A percentile compares a stretch with the other conserved stretches of the same genome.
Evolutionary conservation across 2,797 vertebrate genomes (phyloP).

Genomic region (Leptoclinus maculatus): DNA sequence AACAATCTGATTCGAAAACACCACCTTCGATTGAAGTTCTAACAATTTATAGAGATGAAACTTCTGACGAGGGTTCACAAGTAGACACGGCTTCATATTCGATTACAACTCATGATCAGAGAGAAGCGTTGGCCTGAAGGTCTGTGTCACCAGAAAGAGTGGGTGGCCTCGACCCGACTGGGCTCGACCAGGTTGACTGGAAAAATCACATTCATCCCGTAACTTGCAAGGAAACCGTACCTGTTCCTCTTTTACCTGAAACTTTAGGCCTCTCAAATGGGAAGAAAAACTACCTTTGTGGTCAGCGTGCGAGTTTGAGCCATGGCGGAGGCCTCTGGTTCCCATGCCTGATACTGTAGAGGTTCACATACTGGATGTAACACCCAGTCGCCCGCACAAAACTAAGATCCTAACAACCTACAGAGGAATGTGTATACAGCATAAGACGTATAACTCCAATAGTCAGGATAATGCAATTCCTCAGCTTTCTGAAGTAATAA

Average conservation of each 20-base stretch:
- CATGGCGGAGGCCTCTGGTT: constrained; percentile 43
- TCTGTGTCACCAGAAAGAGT: background rate
- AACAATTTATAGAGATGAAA: background rate
- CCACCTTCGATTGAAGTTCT: background rate
- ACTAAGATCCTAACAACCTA: background rate
- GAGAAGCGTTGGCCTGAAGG: background rate
- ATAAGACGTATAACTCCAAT: background rate
- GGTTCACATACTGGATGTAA: background rate
- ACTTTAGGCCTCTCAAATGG: constrained; percentile 59
- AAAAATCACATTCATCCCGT: constrained; percentile 61
- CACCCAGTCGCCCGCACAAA: background rate
- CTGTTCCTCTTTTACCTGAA: constrained; percentile 77
- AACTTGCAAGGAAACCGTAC: constrained; percentile 47
- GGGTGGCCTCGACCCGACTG: background rate
- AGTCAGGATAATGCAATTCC: background rate
- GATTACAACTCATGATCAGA: background rate
- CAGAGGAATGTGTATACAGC: background rate
- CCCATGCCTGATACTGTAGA: constrained; percentile 30
- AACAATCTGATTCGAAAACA: background rate
- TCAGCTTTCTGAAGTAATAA: constrained; percentile 1
- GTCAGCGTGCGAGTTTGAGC: constrained; percentile 34
- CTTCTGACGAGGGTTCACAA: background rate
- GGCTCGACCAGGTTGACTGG: constrained; percentile 34
- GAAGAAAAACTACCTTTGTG: constrained; percentile 79
- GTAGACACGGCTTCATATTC: background rate